Evolutionary conservation across 2,888 invertebrate species (phyloP).

Genomic region (Incurvaria masculella): DNA sequence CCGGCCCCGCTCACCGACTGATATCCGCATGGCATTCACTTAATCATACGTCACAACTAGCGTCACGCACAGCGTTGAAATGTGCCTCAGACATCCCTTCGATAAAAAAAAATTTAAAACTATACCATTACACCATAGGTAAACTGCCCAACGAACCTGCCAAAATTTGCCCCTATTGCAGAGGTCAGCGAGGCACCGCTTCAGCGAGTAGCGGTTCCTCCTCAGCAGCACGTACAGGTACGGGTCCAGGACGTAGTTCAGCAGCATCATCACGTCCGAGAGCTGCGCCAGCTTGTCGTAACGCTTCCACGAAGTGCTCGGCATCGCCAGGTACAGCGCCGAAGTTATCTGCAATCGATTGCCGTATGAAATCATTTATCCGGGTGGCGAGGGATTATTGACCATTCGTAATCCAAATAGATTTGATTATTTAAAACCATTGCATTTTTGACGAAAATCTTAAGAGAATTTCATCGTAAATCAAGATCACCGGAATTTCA

Average conservation of each 20-base stretch:
- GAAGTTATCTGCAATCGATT: conserved; percentile 49
- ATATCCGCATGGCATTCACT: no score
- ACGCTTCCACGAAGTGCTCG: conserved; percentile 25
- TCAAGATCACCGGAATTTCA: no score
- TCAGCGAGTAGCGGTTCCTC: conserved; percentile 23
- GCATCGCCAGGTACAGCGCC: conserved; percentile 49
- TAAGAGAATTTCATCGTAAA: no score
- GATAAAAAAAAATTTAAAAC: background rate
- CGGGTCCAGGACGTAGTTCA: conserved; percentile 82
- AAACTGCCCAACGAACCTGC: background rate
- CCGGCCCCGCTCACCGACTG: no score
- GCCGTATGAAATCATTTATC: conserved; percentile 3
- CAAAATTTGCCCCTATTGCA: conserved; percentile 16
- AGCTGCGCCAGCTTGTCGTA: conserved; percentile 42
- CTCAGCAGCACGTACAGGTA: conserved; percentile 78
- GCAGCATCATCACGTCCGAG: conserved; percentile 72
- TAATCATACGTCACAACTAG: no score
- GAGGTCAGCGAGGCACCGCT: conserved; percentile 23
- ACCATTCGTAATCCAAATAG: no score
- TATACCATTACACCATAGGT: background rate
- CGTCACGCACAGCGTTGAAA: no score
- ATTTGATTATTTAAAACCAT: no score
- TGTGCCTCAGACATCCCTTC: background rate
- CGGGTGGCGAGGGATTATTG: no score
- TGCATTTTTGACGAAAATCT: no score